phyloP scores from a whole-genome alignment of 2,113 vertebrate genomes.

The Austrofundulus limnaeus region DNA sequence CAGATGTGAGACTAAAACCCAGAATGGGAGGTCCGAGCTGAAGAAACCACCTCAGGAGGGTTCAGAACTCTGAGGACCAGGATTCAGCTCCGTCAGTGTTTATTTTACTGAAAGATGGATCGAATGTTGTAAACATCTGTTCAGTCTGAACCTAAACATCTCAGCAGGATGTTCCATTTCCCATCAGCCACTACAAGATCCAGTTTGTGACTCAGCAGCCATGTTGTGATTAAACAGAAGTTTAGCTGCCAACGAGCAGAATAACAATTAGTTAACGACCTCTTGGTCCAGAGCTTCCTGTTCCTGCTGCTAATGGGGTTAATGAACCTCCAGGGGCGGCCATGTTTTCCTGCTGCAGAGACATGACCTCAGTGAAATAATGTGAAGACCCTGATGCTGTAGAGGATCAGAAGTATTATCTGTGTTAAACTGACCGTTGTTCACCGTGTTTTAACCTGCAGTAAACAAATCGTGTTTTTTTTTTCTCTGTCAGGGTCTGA shows the following conservation, averaged over 20 bases:
- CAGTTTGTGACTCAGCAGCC: neutral
- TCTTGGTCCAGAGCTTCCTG: slow-evolving; percentile 10
- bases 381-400: no score
- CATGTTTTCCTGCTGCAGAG: neutral
- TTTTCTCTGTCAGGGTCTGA: slow-evolving; percentile 12
- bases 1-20: slow-evolving; percentile 4
- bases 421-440: no score
- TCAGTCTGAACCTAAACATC: no score
- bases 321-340: neutral
- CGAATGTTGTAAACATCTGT: no score
- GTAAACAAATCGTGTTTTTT: neutral
- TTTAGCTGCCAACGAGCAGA: neutral
- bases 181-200: no score
- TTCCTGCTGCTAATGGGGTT: slow-evolving; percentile 1
- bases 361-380: neutral
- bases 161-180: no score
- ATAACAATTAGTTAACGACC: slow-evolving; percentile 35
- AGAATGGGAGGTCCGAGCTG: neutral
- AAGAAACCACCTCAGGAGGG: neutral
- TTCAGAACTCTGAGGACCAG: neutral
- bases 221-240: slow-evolving; percentile 1
- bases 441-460: neutral
- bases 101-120: no score
- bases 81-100: no score
- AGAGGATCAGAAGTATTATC: neutral